Percentiles rank a stretch among this genome's conserved stretches.
Conservation (phyloP, 2,797 vertebrate species). For the Brotula barbata region DNA sequence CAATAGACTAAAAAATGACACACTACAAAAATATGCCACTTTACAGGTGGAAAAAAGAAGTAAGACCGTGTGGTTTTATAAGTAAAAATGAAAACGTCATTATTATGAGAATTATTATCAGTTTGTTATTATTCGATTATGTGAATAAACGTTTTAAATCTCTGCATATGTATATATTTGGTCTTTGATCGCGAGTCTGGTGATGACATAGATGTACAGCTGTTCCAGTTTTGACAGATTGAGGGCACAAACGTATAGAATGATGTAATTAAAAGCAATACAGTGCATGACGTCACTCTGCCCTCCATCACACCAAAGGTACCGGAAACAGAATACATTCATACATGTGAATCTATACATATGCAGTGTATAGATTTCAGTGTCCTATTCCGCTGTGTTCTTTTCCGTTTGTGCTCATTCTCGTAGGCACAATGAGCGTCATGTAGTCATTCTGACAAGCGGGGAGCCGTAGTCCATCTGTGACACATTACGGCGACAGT, state of each 20-base stretch:
- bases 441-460: conserved; percentile 35
- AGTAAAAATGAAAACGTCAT: background rate
- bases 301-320: conserved; percentile 34
- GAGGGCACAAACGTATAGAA: conserved; percentile 55
- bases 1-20: background rate
- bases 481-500: conserved; percentile 39
- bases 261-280: conserved; percentile 73
- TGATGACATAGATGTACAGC: conserved; percentile 56
- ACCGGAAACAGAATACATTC: background rate
- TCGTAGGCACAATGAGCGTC: conserved; percentile 37
- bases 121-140: background rate
- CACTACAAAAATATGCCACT: background rate
- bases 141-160: background rate
- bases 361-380: conserved; percentile 9
- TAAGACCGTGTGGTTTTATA: too few species aligned
- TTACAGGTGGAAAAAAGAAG: background rate
- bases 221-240: conserved; percentile 67
- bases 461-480: conserved; percentile 39
- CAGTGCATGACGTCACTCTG: conserved; percentile 29
- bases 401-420: conserved; percentile 9
- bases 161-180: conserved; percentile 4
- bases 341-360: background rate
- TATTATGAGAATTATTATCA: too few species aligned
- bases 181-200: conserved; percentile 31
- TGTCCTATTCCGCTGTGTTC: conserved; percentile 2